Conservation (phyloP, 2,113 vertebrate species). For the Steatornis caripensis region DNA sequence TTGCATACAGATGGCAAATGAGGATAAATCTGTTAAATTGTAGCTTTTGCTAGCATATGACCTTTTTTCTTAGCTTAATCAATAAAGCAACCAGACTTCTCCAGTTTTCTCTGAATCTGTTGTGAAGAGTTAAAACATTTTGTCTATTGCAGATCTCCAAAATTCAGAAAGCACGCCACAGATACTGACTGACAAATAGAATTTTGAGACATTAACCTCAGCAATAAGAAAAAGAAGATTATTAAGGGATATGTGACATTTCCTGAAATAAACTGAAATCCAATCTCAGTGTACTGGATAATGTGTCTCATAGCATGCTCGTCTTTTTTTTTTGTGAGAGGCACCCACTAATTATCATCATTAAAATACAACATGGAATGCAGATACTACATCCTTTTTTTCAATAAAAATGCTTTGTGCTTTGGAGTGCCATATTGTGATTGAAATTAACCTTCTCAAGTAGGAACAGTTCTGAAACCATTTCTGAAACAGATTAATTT, state of each 20-base stretch:
- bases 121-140: neutral
- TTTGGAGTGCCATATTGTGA: neutral
- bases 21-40: neutral
- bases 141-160: neutral
- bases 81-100: neutral
- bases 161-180: neutral
- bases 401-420: neutral
- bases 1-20: neutral
- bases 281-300: neutral
- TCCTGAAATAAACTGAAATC: neutral
- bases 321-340: neutral
- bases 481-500: neutral
- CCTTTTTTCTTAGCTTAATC: neutral
- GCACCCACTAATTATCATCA: neutral
- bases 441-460: neutral
- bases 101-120: neutral
- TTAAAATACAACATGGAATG: neutral
- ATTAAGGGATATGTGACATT: neutral
- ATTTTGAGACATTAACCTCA: neutral
- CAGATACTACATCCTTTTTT: neutral
- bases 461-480: neutral
- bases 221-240: neutral
- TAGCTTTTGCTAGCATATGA: neutral
- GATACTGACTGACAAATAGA: neutral
- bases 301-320: neutral